These are phyloP conservation scores for Deilephila elpenor DNA, from an alignment of 2,888 invertebrate genomes.

Conservation along the genomic window DNA sequence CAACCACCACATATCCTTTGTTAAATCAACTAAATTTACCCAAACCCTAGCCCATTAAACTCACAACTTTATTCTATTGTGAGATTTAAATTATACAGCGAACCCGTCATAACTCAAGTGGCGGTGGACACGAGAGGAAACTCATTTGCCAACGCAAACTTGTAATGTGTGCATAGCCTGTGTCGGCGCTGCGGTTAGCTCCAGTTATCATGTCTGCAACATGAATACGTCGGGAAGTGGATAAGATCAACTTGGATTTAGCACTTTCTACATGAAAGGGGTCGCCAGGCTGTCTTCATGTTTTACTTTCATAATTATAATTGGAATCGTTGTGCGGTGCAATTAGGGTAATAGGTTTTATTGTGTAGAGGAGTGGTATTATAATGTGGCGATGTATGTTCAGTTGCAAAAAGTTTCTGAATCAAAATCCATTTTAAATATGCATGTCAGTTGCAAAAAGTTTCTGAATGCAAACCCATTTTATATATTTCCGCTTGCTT, in stretches of 20 bases:
- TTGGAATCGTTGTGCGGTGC: neutral
- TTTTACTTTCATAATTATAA: neutral
- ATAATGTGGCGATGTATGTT: too few species aligned
- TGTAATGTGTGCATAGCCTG: conserved; percentile 13
- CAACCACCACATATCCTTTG: neutral
- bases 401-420: too few species aligned
- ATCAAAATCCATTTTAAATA: too few species aligned
- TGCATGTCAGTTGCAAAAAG: too few species aligned
- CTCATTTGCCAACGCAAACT: conserved; percentile 23
- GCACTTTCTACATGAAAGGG: neutral
- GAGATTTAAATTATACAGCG: conserved; percentile 12
- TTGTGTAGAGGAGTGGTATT: too few species aligned
- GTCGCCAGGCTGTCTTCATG: neutral
- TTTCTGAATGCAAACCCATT: too few species aligned
- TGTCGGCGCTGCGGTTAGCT: neutral
- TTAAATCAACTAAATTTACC: neutral
- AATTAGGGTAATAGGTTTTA: neutral
- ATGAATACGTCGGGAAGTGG: neutral
- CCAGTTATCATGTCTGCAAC: conserved; percentile 4
- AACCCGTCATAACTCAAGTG: conserved; percentile 12
- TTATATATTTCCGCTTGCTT: too few species aligned
- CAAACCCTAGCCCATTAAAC: neutral
- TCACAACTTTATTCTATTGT: neutral
- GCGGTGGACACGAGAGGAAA: conserved; percentile 12
- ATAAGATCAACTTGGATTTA: neutral